These are phyloP conservation scores for Columba guinea DNA, from an alignment of 2,797 vertebrate genomes.

Conservation along the genomic window DNA sequence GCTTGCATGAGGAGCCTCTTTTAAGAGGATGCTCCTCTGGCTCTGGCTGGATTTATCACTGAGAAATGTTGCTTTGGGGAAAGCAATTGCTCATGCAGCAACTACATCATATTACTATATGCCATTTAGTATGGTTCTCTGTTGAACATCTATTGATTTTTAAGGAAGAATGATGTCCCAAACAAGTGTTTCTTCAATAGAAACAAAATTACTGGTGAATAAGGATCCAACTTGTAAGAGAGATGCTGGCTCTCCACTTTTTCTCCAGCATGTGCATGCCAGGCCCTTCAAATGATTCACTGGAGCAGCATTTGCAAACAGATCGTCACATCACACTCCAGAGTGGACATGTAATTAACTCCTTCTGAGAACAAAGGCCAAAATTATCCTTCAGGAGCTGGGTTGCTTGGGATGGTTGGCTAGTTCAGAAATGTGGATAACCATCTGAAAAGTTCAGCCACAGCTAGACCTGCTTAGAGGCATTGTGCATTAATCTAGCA, in stretches of 20 bases:
- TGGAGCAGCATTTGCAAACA: neutral
- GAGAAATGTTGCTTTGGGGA: slow-evolving; percentile 28
- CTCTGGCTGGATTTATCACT: slow-evolving; percentile 28
- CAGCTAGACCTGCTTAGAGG: neutral
- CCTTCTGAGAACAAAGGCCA: slow-evolving; percentile 6
- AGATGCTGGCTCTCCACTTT: neutral
- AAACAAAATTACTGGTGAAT: slow-evolving; percentile 27
- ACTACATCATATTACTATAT: slow-evolving; percentile 19
- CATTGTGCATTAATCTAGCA: neutral
- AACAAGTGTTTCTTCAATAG: slow-evolving; percentile 40
- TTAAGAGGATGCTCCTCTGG: neutral
- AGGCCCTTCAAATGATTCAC: neutral
- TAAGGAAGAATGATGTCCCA: slow-evolving; percentile 26
- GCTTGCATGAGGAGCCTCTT: neutral
- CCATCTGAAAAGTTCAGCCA: slow-evolving; percentile 43
- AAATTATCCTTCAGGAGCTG: neutral
- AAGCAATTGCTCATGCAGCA: slow-evolving; percentile 38
- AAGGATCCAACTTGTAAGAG: neutral
- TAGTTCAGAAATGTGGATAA: neutral
- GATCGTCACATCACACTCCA: neutral
- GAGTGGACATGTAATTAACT: neutral
- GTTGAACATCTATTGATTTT: slow-evolving; percentile 52
- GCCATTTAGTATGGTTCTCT: slow-evolving; percentile 21
- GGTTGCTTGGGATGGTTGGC: neutral
- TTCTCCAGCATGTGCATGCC: neutral